Evolutionary conservation across 2,113 vertebrate species (phyloP).

Genomic region (Malurus melanocephalus): DNA sequence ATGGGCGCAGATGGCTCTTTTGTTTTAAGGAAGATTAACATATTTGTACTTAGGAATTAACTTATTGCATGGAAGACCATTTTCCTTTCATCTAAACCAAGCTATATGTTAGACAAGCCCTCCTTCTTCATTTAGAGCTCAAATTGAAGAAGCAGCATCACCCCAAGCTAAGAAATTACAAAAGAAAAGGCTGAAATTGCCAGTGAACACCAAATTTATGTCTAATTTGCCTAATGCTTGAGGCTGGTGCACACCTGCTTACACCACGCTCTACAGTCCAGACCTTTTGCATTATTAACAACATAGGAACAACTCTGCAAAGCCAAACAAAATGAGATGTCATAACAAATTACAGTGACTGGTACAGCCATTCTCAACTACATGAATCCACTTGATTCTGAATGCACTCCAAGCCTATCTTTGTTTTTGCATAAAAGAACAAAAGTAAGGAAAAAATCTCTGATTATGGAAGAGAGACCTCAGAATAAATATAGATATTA

Average conservation of each 20-base stretch:
- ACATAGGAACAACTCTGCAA: not conserved
- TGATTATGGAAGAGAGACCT: not conserved
- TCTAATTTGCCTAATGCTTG: slow-evolving; percentile 2
- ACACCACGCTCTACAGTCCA: not conserved
- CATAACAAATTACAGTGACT: slow-evolving; percentile 37
- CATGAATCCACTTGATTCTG: not conserved
- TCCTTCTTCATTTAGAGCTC: not conserved
- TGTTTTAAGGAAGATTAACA: not conserved
- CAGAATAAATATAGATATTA: not conserved
- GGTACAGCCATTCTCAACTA: not conserved
- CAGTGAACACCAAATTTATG: slow-evolving; percentile 32
- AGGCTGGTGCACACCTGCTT: slow-evolving; percentile 31
- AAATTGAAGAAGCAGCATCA: not conserved
- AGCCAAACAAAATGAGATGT: slow-evolving; percentile 50
- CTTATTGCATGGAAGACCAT: not conserved
- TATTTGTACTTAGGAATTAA: not conserved
- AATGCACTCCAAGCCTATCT: not conserved
- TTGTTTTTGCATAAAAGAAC: not conserved
- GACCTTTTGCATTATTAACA: slow-evolving; percentile 59
- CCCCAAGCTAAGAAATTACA: not conserved
- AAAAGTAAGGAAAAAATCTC: not conserved
- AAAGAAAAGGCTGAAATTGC: slow-evolving; percentile 31
- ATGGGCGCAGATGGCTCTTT: not conserved
- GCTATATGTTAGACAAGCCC: not conserved
- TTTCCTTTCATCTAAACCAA: not conserved